These are phyloP conservation scores for Chaetogeoica ovagalla DNA, from an alignment of 2,888 invertebrate species.

Conservation along the genomic window DNA sequence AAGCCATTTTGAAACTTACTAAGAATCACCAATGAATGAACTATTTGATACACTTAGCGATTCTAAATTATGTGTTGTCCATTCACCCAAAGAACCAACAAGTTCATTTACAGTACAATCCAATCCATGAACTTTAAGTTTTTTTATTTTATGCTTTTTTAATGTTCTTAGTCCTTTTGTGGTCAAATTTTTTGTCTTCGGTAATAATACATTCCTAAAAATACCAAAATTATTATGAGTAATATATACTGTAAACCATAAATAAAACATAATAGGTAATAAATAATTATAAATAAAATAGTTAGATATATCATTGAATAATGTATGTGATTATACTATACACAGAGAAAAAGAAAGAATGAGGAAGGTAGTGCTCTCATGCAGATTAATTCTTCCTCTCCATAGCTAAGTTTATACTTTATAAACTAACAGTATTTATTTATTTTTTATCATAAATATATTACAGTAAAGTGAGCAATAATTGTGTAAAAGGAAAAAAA, in stretches of 20 bases:
- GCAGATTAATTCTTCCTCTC: too few species aligned
- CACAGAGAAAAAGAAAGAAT: too few species aligned
- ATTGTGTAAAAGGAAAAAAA: too few species aligned
- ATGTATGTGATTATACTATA: too few species aligned
- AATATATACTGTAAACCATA: background rate
- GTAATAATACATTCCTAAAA: slow-evolving; percentile 64
- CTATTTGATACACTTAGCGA: slow-evolving; percentile 67
- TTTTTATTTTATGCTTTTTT: slow-evolving; percentile 67
- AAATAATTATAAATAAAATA: background rate
- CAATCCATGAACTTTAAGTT: slow-evolving; percentile 67
- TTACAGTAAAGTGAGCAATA: too few species aligned
- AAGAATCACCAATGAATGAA: slow-evolving; percentile 66
- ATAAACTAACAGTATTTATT: too few species aligned
- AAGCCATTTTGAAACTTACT: slow-evolving; percentile 58
- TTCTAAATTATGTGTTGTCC: slow-evolving; percentile 68
- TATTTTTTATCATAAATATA: too few species aligned
- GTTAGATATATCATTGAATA: too few species aligned
- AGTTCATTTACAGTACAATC: slow-evolving; percentile 66
- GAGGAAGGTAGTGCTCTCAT: too few species aligned
- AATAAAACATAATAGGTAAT: slow-evolving; percentile 3
- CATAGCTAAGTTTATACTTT: too few species aligned
- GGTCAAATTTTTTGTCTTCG: slow-evolving; percentile 65
- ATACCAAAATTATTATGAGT: background rate
- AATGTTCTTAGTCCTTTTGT: slow-evolving; percentile 66
- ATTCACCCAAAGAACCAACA: slow-evolving; percentile 69